Base-by-base conservation (phyloP, 2,113 vertebrate genomes). In the Chaetodon auriga region DNA sequence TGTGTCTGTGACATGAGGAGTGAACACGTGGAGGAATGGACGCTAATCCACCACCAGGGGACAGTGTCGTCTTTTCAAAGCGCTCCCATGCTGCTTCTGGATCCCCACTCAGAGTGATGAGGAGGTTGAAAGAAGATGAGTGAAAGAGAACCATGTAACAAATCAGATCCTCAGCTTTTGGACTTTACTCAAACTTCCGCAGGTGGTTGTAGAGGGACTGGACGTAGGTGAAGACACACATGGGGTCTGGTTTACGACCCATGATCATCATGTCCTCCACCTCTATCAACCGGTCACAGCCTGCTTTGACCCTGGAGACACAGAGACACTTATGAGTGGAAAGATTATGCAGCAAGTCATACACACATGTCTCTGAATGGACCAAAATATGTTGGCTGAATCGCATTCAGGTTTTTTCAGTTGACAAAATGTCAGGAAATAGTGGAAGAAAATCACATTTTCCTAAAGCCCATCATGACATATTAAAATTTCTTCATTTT, bases 191-290 rank as follows among this genome's bases (percentile, higher is more conserved):
- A 83, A 99, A 99, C 84, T 81, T 95, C 82, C 97, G 97, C 76
- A 99, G 95, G 91, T 99, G 98, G 92, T 97, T 99, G 95, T 99
- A 99, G 0, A 99, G 95, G 0, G 98, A 97, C 93, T 99, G 98
- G 54, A 99, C 98, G 0, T 99, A 99, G 63, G 98, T 99, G 93
- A 99, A 99, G 86, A 99, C 96, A 0, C 98, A 99, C 98, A 99
- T 99, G 82, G 98, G 98, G 91, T 99, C 98, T 0, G 98, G 98
- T 93, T 97, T 99, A 72, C 93, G 96, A 21, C 98, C 98, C 98
- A 99, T 99, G 91, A 96, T 89, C 96, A 99, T 96, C 98, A 99
- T 99, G 84, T 99, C 98, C 36, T 99, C 98, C 93, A 99, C 98
- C 92, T 99, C 98, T 21, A 99, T 99, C 65, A 99, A 96, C 58